Conservation (phyloP, 2,888 invertebrate species). For the Plutella xylostella region DNA sequence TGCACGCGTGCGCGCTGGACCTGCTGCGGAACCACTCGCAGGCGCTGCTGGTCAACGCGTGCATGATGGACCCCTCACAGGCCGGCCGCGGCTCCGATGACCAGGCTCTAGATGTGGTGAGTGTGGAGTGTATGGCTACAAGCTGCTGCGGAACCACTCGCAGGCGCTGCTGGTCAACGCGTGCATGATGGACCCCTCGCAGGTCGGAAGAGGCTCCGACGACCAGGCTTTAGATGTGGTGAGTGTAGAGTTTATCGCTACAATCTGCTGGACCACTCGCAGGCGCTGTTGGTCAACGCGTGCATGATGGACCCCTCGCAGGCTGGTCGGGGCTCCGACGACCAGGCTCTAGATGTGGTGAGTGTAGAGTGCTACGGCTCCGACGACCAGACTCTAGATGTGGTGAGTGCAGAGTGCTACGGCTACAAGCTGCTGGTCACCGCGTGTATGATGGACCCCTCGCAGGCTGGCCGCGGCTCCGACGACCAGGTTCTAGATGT, state of each 20-base stretch:
- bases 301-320: constrained; percentile 73
- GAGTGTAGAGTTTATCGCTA: constrained; percentile 58
- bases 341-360: constrained; percentile 32
- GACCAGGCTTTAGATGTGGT: constrained; percentile 33
- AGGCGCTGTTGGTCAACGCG: constrained; percentile 68
- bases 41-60: constrained; percentile 70
- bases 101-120: constrained; percentile 30
- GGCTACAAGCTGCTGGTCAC: constrained; percentile 77
- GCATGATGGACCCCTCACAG: constrained; percentile 70
- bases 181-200: constrained; percentile 72
- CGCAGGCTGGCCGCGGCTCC: constrained; percentile 22
- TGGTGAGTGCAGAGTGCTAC: constrained; percentile 73
- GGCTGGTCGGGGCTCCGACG: constrained; percentile 25
- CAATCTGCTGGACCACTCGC: constrained; percentile 69
- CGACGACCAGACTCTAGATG: too few species aligned
- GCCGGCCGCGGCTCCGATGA: constrained; percentile 27
- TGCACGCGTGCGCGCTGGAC: constrained; percentile 76
- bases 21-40: constrained; percentile 55
- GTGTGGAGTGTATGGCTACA: constrained; percentile 73
- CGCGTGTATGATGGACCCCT: constrained; percentile 74
- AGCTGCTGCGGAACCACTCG: constrained; percentile 64
- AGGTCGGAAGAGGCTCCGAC: constrained; percentile 24
- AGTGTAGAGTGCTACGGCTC: neutral
- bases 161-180: constrained; percentile 66
- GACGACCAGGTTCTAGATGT: constrained; percentile 30